Evolutionary conservation across 23 tunicate genomes (phyloP).

Genomic region (Trididemnum miniatum): DNA sequence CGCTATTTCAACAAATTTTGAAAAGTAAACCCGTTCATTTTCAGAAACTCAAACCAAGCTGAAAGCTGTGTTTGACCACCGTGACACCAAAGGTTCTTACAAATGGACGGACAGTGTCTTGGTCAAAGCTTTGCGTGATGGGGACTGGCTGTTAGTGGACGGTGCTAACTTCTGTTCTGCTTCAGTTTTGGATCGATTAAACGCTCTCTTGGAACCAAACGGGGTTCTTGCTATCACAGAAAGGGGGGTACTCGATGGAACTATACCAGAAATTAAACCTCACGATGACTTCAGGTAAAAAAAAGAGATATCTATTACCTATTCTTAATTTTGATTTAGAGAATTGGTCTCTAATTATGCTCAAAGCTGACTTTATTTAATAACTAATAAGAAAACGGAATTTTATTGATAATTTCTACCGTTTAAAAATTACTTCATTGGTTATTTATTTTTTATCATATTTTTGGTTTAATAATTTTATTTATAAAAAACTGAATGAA

Average conservation of each 20-base stretch:
- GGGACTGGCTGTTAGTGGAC: constrained; percentile 95
- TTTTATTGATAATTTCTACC: no score
- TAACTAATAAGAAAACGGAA: no score
- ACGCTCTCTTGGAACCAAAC: constrained; percentile 79
- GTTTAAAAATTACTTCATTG: no score
- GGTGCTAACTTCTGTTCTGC: constrained; percentile 88
- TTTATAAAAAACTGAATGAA: no score
- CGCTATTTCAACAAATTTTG: no score
- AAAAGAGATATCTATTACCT: no score
- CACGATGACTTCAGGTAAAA: constrained; percentile 79
- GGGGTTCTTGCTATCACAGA: constrained; percentile 83
- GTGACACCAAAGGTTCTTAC: constrained; percentile 42
- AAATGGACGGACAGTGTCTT: constrained; percentile 87
- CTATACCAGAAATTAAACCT: constrained; percentile 54
- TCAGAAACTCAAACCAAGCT: background rate
- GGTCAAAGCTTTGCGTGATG: constrained; percentile 62
- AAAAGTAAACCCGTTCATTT: background rate
- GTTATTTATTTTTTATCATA: no score
- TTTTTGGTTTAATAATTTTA: no score
- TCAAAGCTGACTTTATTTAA: no score
- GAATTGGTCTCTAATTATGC: no score
- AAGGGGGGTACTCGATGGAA: constrained; percentile 85
- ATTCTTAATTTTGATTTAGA: no score
- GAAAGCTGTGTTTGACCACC: background rate
- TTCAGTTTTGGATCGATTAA: constrained; percentile 91